Base-by-base conservation (phyloP, 2,113 vertebrate species). In the Neotragus moschatus region DNA sequence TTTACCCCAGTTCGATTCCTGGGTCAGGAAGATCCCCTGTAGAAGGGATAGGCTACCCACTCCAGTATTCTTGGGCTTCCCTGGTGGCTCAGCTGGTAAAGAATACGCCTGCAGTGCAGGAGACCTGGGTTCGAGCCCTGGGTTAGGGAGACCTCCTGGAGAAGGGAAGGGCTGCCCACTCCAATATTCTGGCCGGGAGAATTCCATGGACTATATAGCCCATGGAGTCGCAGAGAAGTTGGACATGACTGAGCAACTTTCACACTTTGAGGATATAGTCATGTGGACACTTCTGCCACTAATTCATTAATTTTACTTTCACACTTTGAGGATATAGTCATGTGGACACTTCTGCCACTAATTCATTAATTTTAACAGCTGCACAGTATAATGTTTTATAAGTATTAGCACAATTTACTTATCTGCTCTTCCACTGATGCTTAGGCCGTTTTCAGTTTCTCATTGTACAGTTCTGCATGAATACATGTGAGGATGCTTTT, bases 281-380 rank as follows among this genome's bases (percentile, higher is more conserved):
- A 84, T 61, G 25, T 84, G 17, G 30, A 70, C 60, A 91, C 53
- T 84, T 84, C 49, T 84, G 92, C 79, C 30, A 90, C 45, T 80
- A 86, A 97, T 94, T 96, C 77, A 85, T 95, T 95, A 93, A 87
- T 96, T 97, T 97, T 95, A 96, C 36, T 39, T 39, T 25, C n/a
- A 6, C 5, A 73, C 66, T 97, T 90, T 88, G 51, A 89, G 36
- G 79, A 66, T 26, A 75, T 90, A 95, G 28, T 53, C 80, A 84
- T 61, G 25, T 84, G 17, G 30, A 70, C 60, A 91, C 53, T 84
- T 84, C 49, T 84, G 92, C 79, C 30, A 90, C 45, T 80, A 86
- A 97, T 94, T 96, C 77, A 85, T 95, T 95, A 93, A 87, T 96
- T 97, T 97, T 95, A 96, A 97, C 81, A 75, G 33, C 66, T 49